Conservation (phyloP, 2,797 vertebrate genomes). For the Danio jaintianensis region DNA sequence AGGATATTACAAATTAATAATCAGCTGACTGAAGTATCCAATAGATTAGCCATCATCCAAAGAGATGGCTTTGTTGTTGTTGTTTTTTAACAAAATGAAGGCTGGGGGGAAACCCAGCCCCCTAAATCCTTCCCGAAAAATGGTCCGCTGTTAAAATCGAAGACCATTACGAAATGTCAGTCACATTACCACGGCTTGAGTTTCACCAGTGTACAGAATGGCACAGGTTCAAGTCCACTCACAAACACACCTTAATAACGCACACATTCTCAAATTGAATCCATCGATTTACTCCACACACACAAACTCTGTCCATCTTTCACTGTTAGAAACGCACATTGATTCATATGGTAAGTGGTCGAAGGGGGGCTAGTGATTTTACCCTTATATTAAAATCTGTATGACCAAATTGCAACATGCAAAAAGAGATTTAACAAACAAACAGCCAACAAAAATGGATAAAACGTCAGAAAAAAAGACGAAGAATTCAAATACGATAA, state of each 20-base stretch:
- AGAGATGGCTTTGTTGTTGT: background rate
- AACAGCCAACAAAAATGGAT: constrained; percentile 58
- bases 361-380: constrained; percentile 72
- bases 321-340: constrained; percentile 34
- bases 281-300: background rate
- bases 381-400: constrained; percentile 73
- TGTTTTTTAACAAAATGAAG: constrained; percentile 7
- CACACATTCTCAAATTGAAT: constrained; percentile 1
- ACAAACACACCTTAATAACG: constrained; percentile 5
- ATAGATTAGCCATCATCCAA: background rate
- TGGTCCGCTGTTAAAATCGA: constrained; percentile 15
- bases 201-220: constrained; percentile 26
- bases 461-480: constrained; percentile 63
- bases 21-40: constrained; percentile 21
- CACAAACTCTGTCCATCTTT: constrained; percentile 3
- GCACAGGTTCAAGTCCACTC: constrained; percentile 21
- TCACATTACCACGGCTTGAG: constrained; percentile 8
- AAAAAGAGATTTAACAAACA: constrained; percentile 56
- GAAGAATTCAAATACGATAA: constrained; percentile 67
- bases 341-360: constrained; percentile 33
- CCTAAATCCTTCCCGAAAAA: constrained; percentile 15
- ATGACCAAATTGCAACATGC: constrained; percentile 75
- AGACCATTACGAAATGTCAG: constrained; percentile 18
- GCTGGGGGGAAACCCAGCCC: constrained; percentile 27
- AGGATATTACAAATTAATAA: constrained; percentile 64